phyloP scores from a whole-genome alignment of 2,797 vertebrate species.

The Xenops minutus region DNA sequence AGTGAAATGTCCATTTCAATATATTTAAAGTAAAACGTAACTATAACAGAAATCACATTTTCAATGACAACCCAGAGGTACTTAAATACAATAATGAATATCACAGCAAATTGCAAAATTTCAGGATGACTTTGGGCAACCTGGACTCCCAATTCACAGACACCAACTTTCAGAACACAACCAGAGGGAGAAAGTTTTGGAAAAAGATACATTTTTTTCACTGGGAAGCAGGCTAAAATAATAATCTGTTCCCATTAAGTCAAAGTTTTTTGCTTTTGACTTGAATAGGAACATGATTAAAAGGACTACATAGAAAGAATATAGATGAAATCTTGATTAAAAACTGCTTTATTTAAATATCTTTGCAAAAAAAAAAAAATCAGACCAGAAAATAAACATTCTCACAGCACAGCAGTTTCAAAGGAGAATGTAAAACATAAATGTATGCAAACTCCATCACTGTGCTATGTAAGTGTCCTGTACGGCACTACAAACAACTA shows the following conservation, averaged over 20 bases:
- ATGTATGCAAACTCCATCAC: neutral
- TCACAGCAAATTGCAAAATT: neutral
- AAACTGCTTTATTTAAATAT: constrained; percentile 28
- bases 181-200: neutral
- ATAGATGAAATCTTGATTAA: constrained; percentile 18
- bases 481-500: neutral
- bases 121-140: neutral
- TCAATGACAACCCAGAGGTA: neutral
- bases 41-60: neutral
- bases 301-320: neutral
- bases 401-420: neutral
- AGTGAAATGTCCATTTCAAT: neutral
- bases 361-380: neutral
- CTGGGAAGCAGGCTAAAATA: neutral
- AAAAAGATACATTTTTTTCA: neutral
- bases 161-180: neutral
- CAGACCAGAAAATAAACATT: constrained; percentile 20
- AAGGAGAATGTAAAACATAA: neutral
- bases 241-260: constrained; percentile 44
- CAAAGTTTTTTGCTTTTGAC: neutral
- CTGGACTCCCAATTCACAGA: neutral
- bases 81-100: neutral
- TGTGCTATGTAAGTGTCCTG: constrained; percentile 17
- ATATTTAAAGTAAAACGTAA: neutral
- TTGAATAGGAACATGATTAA: constrained; percentile 16